Evolutionary conservation across 1,140 invertebrate genomes (phyloP).

Genomic region (Aricia agestis): DNA sequence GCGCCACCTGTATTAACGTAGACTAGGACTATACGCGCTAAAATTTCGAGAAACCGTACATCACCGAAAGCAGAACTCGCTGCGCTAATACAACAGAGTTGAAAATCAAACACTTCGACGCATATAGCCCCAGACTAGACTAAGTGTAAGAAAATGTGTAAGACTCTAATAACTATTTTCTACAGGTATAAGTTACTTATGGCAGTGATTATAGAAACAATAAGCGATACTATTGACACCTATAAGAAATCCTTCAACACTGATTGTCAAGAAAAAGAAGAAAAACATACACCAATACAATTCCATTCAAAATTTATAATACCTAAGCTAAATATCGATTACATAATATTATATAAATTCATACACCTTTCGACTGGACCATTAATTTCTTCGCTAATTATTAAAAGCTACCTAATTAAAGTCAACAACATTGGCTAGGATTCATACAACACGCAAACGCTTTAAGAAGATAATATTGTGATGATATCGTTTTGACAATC

Average conservation of each 20-base stretch:
- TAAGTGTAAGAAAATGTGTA: too few relatives aligned
- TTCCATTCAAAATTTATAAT: background rate
- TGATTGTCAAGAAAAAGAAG: background rate
- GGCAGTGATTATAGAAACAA: background rate
- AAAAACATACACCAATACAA: slow-evolving; percentile 7
- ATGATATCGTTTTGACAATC: too few relatives aligned
- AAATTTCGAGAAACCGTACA: too few relatives aligned
- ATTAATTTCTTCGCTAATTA: background rate
- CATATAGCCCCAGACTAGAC: too few relatives aligned
- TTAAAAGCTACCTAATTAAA: background rate
- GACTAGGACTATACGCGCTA: too few relatives aligned
- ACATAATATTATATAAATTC: slow-evolving; percentile 9
- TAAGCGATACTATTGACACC: background rate
- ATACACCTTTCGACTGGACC: slow-evolving; percentile 12
- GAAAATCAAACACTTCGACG: too few relatives aligned
- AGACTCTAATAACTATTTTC: too few relatives aligned
- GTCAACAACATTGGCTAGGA: background rate
- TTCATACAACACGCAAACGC: background rate
- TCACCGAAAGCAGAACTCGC: too few relatives aligned
- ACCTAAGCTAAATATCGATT: slow-evolving; percentile 3
- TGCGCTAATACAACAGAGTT: too few relatives aligned
- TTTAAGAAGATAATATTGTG: too few relatives aligned
- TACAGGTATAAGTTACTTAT: background rate
- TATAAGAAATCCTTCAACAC: background rate
- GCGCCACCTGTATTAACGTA: too few relatives aligned